phyloP scores from a whole-genome alignment of 2,888 invertebrate species.

The Tetanocera ferruginea region DNA sequence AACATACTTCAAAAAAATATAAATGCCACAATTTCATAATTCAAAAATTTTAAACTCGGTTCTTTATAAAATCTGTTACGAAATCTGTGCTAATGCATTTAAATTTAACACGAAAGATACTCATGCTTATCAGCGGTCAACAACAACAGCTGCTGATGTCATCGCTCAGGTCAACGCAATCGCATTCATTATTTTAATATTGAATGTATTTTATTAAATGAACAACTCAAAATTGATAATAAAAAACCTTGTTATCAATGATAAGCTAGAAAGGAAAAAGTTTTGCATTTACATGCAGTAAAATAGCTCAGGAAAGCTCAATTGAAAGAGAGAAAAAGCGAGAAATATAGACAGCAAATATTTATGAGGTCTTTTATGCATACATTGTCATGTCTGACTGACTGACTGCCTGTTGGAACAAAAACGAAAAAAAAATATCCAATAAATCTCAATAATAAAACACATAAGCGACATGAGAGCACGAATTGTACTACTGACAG shows the following conservation, averaged over 20 bases:
- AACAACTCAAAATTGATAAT: background rate
- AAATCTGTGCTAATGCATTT: too few species aligned
- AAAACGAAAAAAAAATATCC: background rate
- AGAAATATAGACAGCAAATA: too few species aligned
- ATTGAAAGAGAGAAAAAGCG: too few species aligned
- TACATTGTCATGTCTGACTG: background rate
- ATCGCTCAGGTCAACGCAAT: constrained; percentile 24
- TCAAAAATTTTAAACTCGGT: too few species aligned
- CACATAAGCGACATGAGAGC: background rate
- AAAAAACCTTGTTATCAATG: background rate
- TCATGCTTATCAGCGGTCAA: background rate
- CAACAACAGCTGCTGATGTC: background rate
- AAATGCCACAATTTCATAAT: too few species aligned
- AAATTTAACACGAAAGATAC: background rate
- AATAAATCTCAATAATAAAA: background rate
- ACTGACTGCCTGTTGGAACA: background rate
- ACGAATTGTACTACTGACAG: background rate
- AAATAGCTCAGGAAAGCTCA: too few species aligned
- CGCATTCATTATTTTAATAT: background rate
- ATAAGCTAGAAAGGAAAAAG: too few species aligned
- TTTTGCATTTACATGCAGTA: too few species aligned
- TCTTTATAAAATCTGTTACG: too few species aligned
- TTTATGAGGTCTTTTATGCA: too few species aligned
- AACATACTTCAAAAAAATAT: too few species aligned
- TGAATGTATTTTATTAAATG: too few species aligned